Conservation (phyloP, 35 echinoderm and acorn worm genomes). For the Anneissia japonica region DNA sequence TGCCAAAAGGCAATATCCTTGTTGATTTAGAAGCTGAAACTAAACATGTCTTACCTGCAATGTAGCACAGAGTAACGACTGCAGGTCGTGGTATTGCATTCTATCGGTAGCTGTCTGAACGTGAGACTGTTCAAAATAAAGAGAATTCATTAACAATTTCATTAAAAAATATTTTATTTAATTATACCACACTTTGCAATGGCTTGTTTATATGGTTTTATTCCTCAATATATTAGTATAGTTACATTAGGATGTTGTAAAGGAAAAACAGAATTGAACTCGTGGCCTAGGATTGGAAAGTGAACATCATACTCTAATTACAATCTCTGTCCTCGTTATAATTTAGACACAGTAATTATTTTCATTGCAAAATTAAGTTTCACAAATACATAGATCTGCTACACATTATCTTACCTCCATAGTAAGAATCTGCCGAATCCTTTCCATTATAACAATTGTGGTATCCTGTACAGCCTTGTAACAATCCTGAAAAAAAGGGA, state of each 20-base stretch:
- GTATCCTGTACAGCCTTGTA: slow-evolving; percentile 61
- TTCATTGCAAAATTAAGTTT: too few species aligned
- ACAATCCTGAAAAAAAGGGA: slow-evolving; percentile 53
- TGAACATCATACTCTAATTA: too few species aligned
- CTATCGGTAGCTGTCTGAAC: slow-evolving; percentile 66
- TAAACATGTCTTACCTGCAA: slow-evolving; percentile 83
- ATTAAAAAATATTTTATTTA: background rate
- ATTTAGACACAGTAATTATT: too few species aligned
- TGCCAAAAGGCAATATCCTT: too few species aligned
- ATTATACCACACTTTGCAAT: background rate
- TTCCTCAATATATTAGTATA: too few species aligned
- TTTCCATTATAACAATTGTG: slow-evolving; percentile 66
- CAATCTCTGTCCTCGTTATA: too few species aligned
- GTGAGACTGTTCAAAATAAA: slow-evolving; percentile 56
- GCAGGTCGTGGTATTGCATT: slow-evolving; percentile 88
- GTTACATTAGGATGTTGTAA: too few species aligned
- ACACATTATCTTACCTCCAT: slow-evolving; percentile 66
- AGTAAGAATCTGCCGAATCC: slow-evolving; percentile 73
- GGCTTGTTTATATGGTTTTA: too few species aligned
- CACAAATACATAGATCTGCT: too few species aligned
- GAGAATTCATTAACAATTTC: background rate
- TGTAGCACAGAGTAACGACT: slow-evolving; percentile 89
- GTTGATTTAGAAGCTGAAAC: too few species aligned
- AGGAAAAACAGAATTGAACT: too few species aligned
- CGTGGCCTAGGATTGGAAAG: too few species aligned